Conservation (phyloP, 2,113 vertebrate species). For the Oncorhynchus tshawytscha region DNA sequence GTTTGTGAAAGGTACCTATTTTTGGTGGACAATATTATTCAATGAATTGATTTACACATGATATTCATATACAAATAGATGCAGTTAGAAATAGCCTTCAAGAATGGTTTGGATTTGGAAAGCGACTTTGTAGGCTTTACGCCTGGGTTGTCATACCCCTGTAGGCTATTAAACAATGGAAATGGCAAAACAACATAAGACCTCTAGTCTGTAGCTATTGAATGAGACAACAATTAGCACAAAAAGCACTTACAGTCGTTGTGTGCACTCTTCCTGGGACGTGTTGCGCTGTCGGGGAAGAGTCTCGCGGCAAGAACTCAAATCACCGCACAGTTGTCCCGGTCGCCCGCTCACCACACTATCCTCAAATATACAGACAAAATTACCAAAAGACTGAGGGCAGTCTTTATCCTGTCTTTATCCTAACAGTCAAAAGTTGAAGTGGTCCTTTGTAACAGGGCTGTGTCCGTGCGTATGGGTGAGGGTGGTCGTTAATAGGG, state of each 20-base stretch:
- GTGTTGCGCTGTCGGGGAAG: background rate
- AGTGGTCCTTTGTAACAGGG: conserved; percentile 63
- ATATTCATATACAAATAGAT: no score
- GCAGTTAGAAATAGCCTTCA: no score
- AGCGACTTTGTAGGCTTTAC: no score
- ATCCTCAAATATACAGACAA: conserved; percentile 30
- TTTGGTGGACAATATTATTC: no score
- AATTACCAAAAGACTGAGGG: conserved; percentile 51
- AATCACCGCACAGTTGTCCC: conserved; percentile 4
- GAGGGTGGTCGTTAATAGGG: conserved; percentile 70
- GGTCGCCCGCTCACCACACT: conserved; percentile 12
- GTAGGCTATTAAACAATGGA: no score
- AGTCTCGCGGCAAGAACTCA: background rate
- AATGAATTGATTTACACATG: no score
- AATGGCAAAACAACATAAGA: no score
- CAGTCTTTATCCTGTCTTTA: conserved; percentile 64
- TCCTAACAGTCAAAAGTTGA: conserved; percentile 61
- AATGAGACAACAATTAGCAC: background rate
- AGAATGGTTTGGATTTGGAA: no score
- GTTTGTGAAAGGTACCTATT: no score
- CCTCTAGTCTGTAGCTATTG: background rate
- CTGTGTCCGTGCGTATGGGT: conserved; percentile 46
- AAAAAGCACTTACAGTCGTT: background rate
- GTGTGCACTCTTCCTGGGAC: background rate
- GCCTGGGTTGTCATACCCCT: no score